Evolutionary conservation across 2,797 vertebrate genomes (phyloP), one percentile per base, ranked within the genome.

Genomic region (Amblyraja radiata): DNA sequence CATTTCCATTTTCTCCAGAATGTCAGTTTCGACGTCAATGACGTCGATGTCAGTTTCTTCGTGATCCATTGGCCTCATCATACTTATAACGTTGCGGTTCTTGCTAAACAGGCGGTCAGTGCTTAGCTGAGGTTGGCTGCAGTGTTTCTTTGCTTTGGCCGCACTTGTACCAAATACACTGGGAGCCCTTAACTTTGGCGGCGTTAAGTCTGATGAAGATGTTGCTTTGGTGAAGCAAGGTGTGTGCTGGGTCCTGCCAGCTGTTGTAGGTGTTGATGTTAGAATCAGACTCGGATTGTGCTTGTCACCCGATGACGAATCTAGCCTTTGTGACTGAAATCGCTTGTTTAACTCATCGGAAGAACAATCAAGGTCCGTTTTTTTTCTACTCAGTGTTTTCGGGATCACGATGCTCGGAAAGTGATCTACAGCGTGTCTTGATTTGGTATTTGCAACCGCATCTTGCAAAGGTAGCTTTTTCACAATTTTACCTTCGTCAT

Each of bases 81-180:
- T 98, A 96, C 99, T 99, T 94, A 99, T 98, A 28, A 98, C 98
- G 58, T 99, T 99, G 78, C 98, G 97, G 0, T 97, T 98, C 36
- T 96, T 97, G 16, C 98, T 97, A 81, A 97, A 97, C n/a, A 97
- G 94, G 0, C 95, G 96, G 94, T 99, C 98, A 0, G 96, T 97
- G 95, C 97, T 96, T 94, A 97, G 94, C 2, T 97, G 97, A 0
- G 99, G 99, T 95, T 99, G 99, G 95, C 99, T 99, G 65, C 99
- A 95, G 94, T 99, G 98, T 93, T 98, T 98, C 95, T 98, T 99
- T 32, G 97, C 96, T 93, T 98, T 94, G 0, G 96, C 95, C 28
- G 96, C 94, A 13, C 95, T 98, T 93, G 97, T 93, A 54, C 96
- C 96, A 36, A 98, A 97, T 32, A 97, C 95, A 0, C 95, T 96